Evolutionary conservation across 1,140 invertebrate genomes (phyloP).

Genomic region (Leptestheria dahalacensis): DNA sequence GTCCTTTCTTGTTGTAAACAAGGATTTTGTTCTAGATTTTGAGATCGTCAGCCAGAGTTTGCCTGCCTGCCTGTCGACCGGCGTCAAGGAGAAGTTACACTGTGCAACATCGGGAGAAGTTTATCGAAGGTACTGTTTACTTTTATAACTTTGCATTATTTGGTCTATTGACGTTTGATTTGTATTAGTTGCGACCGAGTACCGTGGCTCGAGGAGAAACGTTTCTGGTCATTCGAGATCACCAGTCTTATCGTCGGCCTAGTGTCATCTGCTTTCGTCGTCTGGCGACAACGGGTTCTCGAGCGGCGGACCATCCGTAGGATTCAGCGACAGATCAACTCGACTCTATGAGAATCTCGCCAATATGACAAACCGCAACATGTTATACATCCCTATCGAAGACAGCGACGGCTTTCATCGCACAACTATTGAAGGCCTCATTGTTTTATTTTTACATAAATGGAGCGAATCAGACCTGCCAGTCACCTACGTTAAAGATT

Average conservation of each 20-base stretch:
- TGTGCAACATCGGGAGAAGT: conserved; percentile 51
- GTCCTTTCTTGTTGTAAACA: conserved; percentile 21
- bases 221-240: conserved; percentile 70
- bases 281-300: conserved; percentile 38
- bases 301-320: conserved; percentile 39
- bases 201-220: conserved; percentile 30
- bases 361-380: conserved; percentile 4
- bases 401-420: neutral
- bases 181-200: conserved; percentile 26
- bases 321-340: conserved; percentile 31
- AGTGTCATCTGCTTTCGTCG: conserved; percentile 39
- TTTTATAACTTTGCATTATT: neutral
- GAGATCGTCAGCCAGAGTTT: conserved; percentile 53
- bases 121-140: conserved; percentile 39
- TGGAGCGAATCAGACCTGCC: neutral
- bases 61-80: conserved; percentile 48
- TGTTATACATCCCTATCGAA: conserved; percentile 5
- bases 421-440: conserved; percentile 9
- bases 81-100: conserved; percentile 50
- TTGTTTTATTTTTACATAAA: conserved; percentile 10
- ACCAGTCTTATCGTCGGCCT: conserved; percentile 49
- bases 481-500: neutral
- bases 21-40: conserved; percentile 32
- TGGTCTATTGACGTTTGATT: conserved; percentile 22
- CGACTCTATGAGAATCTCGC: conserved; percentile 1